Base-by-base conservation (phyloP, 2,888 invertebrate genomes). In the Flexamia atlantica region DNA sequence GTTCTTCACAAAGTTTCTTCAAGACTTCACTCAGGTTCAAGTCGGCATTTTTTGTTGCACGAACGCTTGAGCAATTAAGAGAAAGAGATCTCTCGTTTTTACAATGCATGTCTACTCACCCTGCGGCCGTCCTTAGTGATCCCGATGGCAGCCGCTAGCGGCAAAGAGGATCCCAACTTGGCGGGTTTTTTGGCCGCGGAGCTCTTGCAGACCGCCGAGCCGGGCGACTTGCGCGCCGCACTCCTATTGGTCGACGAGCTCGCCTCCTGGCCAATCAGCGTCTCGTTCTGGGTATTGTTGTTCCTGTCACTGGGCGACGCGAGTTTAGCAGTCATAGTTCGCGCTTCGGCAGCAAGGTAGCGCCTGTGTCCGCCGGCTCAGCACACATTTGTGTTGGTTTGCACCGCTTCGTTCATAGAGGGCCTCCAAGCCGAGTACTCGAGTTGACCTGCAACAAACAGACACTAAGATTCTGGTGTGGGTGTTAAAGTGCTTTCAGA, bases 51-150 rank as follows among this genome's bases (percentile, higher is more conserved):
- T n/a, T n/a, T n/a, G n/a, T n/a, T n/a, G n/a, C n/a, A n/a, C n/a
- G n/a, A n/a, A n/a, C n/a, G n/a, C n/a, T n/a, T n/a, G n/a, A n/a
- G n/a, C n/a, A n/a, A n/a, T n/a, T n/a, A n/a, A n/a, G n/a, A n/a
- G n/a, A n/a, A n/a, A n/a, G n/a, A n/a, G n/a, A n/a, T n/a, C n/a
- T n/a, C n/a, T n/a, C n/a, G n/a, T n/a, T n/a, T n/a, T n/a, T n/a
- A n/a, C n/a, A n/a, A n/a, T n/a, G n/a, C n/a, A n/a, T n/a, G n/a
- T n/a, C n/a, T 3, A 70, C 72, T 76, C 23, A 83, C 83, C 79
- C 83, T 57, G 12, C 83, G 85, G 85, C 86, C 86, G 85, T 86
- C 86, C 83, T 85, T 86, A 84, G 84, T 85, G 85, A 86, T 76
- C 50, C 83, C 64, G 60, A 57, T 76, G 42, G 74, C 28, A 50